Evolutionary conservation across 2,888 invertebrate species (phyloP), one percentile per base, ranked within the genome.

Genomic region (Drosophila suboccidentalis): DNA sequence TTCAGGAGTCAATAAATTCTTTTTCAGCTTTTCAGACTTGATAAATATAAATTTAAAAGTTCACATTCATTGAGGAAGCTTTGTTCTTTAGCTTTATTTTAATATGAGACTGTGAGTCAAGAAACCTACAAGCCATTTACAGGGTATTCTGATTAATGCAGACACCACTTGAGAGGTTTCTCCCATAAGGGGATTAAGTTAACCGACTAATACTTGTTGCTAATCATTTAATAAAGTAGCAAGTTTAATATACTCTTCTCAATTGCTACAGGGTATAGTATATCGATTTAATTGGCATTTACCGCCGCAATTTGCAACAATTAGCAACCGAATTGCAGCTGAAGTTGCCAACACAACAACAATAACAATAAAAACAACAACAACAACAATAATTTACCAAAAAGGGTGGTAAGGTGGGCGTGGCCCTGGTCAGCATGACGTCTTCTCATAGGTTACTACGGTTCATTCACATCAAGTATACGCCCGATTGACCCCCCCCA

Each of bases 381-480:
- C 39, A 46, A 29, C 38, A 53, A 41, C 58, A 44, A 15, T 22
- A 66, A 50, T 60, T 49, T 19, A 36, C 15, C 19, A 46, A 5
- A 26, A 22, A 39, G 39, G n/a, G 41, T 17, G 11, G 36, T 8
- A 29, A 55, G 26, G 43, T 49, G 64, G 80, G 79, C 68, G 83
- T 67, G 64, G 64, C 15, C 38, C 26, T 22, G 11, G 34, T 19
- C 8, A 17, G 36, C 15, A 36, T 53, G 43, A 62, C 49, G 65
- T 62, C 34, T 26, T 22, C 34, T 19, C 13, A 11, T 63, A 83
- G 90, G 91, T 90, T 80, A 91, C 71, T 89, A 54, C 44, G 68
- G 91, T 91, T 90, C 90, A 82, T 90, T 90, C 85, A 85, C 90
- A 43, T 44, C 47, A 57, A 67, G 55, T 62, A 41, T 41, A 66